A percentile compares a stretch with the other conserved stretches of the same genome.
phyloP scores from a whole-genome alignment of 2,113 vertebrate species.

The Toxostoma redivivum region DNA sequence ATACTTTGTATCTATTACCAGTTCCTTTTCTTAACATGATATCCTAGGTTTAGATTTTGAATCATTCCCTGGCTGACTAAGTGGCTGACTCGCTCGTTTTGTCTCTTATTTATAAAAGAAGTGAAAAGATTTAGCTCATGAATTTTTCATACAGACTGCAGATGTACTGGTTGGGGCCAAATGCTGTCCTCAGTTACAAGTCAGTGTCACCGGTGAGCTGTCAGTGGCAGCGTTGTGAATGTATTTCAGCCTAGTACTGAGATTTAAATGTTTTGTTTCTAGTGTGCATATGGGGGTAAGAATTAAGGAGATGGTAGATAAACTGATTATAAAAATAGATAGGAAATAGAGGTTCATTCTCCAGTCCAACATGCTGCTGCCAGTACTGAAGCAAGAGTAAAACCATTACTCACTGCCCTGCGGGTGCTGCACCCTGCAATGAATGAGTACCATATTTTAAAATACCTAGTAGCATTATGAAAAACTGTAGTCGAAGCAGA shows the following conservation, averaged over 20 bases:
- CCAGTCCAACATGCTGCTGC: slow-evolving; percentile 48
- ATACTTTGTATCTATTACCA: neutral
- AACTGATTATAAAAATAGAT: slow-evolving; percentile 51
- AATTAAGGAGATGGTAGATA: slow-evolving; percentile 41
- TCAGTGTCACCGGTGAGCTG: neutral
- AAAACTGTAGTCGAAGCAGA: neutral
- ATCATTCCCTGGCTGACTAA: neutral
- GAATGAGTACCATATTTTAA: slow-evolving; percentile 24
- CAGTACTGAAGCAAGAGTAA: slow-evolving; percentile 41
- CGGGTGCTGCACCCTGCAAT: slow-evolving; percentile 36
- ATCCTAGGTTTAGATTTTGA: neutral
- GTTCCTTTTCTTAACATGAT: neutral
- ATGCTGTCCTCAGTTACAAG: neutral
- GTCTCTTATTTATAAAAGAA: slow-evolving; percentile 12
- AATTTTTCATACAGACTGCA: neutral
- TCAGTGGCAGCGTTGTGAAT: neutral
- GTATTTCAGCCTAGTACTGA: neutral
- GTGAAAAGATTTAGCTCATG: slow-evolving; percentile 17
- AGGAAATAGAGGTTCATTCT: slow-evolving; percentile 49
- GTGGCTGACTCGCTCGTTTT: neutral
- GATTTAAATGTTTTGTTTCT: slow-evolving; percentile 8
- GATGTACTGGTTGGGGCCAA: neutral
- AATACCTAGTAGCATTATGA: slow-evolving; percentile 12
- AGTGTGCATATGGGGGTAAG: neutral
- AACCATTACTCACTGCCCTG: slow-evolving; percentile 61